Evolutionary conservation across 2,797 vertebrate genomes (phyloP).

Genomic region (Nothura maculosa): DNA sequence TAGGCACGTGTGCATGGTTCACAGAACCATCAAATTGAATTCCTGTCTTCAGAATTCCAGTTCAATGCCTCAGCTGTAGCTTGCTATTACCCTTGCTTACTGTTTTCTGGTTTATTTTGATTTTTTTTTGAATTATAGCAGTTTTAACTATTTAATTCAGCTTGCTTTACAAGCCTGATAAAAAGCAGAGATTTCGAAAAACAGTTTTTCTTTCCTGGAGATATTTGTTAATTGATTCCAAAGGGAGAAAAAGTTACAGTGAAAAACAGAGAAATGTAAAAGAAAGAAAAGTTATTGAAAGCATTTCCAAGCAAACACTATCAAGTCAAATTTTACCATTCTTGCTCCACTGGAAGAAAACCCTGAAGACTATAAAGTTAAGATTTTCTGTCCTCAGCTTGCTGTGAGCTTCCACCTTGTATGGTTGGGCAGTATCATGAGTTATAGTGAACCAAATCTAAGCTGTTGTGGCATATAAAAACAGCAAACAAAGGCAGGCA

Average conservation of each 20-base stretch:
- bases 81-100: background rate
- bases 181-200: background rate
- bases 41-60: background rate
- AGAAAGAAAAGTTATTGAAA: background rate
- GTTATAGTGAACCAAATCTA: slow-evolving; percentile 44
- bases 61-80: background rate
- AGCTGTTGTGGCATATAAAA: slow-evolving; percentile 62
- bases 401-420: background rate
- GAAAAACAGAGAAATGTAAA: background rate
- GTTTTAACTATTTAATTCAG: background rate
- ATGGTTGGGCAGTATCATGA: background rate
- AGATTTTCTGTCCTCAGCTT: background rate
- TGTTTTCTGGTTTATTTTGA: background rate
- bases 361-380: background rate
- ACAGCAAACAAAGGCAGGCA: slow-evolving; percentile 60
- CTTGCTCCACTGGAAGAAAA: background rate
- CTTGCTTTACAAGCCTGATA: background rate
- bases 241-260: background rate
- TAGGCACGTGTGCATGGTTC: accelerated
- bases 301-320: background rate
- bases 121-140: background rate
- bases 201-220: background rate
- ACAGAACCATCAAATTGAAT: background rate
- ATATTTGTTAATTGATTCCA: background rate
- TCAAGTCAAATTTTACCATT: background rate